Evolutionary conservation across 2,113 vertebrate species (phyloP).

Genomic region (Caretta caretta): DNA sequence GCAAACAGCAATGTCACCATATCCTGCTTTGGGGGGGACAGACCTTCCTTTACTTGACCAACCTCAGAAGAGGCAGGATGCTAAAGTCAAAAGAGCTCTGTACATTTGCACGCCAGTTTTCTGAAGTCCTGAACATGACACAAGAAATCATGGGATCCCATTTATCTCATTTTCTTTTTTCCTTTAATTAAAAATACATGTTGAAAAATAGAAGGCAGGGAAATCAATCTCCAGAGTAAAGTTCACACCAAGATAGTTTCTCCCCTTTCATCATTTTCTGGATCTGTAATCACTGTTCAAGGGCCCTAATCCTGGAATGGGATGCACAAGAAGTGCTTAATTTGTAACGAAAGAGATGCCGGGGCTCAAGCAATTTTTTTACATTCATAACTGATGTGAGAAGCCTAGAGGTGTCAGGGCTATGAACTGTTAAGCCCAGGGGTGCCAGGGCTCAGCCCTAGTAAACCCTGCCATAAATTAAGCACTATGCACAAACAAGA

Average conservation of each 20-base stretch:
- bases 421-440: no score
- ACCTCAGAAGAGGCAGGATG: not conserved
- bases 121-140: not conserved
- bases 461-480: no score
- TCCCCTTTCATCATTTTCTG: not conserved
- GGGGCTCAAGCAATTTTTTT: no score
- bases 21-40: not conserved
- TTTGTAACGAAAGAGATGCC: no score
- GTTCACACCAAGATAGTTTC: no score
- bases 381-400: no score
- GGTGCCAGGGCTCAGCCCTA: no score
- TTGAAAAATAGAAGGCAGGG: not conserved
- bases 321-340: no score
- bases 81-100: not conserved
- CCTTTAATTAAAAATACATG: not conserved
- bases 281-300: not conserved
- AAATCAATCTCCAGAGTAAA: not conserved
- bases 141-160: not conserved
- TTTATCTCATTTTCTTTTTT: not conserved
- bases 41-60: not conserved
- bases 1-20: not conserved
- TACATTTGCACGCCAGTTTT: not conserved
- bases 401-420: no score
- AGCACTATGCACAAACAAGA: not conserved
- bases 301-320: not conserved